phyloP scores from a whole-genome alignment of 2,113 vertebrate genomes.

The Sinocyclocheilus grahami region DNA sequence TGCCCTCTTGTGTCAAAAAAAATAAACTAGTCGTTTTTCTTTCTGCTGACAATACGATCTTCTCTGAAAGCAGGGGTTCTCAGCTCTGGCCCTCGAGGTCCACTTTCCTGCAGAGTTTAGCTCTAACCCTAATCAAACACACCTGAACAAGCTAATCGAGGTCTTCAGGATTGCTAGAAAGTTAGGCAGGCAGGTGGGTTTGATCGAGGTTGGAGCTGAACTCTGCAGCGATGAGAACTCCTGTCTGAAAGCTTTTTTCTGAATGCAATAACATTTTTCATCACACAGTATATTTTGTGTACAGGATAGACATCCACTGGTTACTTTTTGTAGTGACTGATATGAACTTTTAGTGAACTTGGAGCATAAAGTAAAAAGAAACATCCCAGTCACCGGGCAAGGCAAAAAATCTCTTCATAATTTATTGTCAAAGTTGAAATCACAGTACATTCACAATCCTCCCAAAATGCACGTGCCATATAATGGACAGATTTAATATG shows the following conservation, averaged over 20 bases:
- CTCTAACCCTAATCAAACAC: too few species aligned
- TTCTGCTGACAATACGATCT: not conserved
- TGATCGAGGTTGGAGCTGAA: too few species aligned
- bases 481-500: constrained; percentile 42
- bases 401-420: not conserved
- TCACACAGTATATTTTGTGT: not conserved
- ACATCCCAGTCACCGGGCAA: not conserved
- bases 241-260: not conserved
- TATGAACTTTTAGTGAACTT: not conserved
- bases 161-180: too few species aligned
- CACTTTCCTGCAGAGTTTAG: too few species aligned
- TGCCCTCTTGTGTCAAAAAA: constrained; percentile 59
- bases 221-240: too few species aligned
- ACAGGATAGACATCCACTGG: not conserved
- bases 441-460: constrained; percentile 49
- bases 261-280: not conserved
- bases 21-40: not conserved
- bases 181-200: too few species aligned
- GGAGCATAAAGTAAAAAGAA: not conserved
- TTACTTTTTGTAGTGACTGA: not conserved
- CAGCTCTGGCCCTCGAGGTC: too few species aligned
- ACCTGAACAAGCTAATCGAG: too few species aligned
- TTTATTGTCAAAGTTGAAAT: constrained; percentile 46
- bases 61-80: not conserved
- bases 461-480: constrained; percentile 48